These are phyloP conservation scores for Poeciliopsis turrubarensis DNA, from an alignment of 2,113 vertebrate species.

Conservation along the genomic window DNA sequence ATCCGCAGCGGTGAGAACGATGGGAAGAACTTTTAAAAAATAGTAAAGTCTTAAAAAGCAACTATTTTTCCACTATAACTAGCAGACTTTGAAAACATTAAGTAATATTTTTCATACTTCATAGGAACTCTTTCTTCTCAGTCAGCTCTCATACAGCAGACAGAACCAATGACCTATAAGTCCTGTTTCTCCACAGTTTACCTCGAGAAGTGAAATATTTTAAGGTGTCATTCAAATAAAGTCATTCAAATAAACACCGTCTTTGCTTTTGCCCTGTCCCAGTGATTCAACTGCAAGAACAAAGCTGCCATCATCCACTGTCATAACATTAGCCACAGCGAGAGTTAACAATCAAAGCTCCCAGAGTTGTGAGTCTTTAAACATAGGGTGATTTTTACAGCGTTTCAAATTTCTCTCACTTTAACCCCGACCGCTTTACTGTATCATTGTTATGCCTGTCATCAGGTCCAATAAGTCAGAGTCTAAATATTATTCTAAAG, in stretches of 20 bases:
- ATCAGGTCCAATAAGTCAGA: constrained; percentile 34
- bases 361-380: background rate
- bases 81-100: background rate
- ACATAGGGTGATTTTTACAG: too few species aligned
- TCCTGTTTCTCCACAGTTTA: too few species aligned
- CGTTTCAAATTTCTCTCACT: background rate
- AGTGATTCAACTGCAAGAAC: background rate
- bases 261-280: background rate
- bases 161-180: too few species aligned
- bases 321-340: background rate
- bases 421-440: background rate
- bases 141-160: background rate
- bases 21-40: background rate
- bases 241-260: background rate
- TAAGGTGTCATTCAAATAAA: background rate
- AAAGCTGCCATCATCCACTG: background rate
- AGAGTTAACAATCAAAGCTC: background rate
- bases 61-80: background rate
- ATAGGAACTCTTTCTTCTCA: background rate
- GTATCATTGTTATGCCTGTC: background rate
- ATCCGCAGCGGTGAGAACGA: too few species aligned
- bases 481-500: constrained; percentile 46
- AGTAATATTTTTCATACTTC: background rate
- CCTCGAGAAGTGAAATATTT: background rate
- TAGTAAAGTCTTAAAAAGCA: background rate